Evolutionary conservation across 2,113 vertebrate genomes (phyloP), one percentile per base, ranked within the genome.

Genomic region (Dromas ardeola): DNA sequence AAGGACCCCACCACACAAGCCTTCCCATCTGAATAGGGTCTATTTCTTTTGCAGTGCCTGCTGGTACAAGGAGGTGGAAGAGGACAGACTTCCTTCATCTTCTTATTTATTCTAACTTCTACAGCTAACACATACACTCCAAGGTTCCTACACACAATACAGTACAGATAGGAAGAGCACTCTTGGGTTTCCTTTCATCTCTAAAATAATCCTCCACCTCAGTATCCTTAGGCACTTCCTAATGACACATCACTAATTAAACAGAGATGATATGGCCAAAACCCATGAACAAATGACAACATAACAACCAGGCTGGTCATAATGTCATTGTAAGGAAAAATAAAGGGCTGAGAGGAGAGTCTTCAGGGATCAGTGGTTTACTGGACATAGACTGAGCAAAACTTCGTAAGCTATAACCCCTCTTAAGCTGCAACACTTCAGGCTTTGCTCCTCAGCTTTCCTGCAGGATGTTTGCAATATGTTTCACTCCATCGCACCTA

Each of bases 211-310:
- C n/a, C 67, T 85, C 15, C 53, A n/a, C 30, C 49, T 66, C 10
- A 81, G 6, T 65, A 85, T 56, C 56, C 49, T 80, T 72, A 61
- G 50, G 86, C 52, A 87, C 18, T 80, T 95, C 56, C 45, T 90
- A 95, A 71, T 91, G 86, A 95, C 65, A 62, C 42, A 74, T 91
- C 47, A 36, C 32, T 95, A 74, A 71, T 71, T 78, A 84, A 95
- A 86, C 30, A 81, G n/a, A 70, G 17, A 52, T 81, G 63, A 38
- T 25, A 16, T 43, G 11, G 16, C 34, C 1, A 12, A 90, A 82
- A 61, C 47, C 21, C 10, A 20, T 19, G 58, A 92, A 58, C 3
- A 67, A 88, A 90, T 29, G 21, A 40, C n/a, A 92, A 11, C 15
- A 5, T 63, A 83, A 53, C 55, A 93, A 78, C 16, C 43, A 63